These are phyloP conservation scores for Melanostoma scalare DNA, from an alignment of 2,888 invertebrate genomes.

Conservation along the genomic window DNA sequence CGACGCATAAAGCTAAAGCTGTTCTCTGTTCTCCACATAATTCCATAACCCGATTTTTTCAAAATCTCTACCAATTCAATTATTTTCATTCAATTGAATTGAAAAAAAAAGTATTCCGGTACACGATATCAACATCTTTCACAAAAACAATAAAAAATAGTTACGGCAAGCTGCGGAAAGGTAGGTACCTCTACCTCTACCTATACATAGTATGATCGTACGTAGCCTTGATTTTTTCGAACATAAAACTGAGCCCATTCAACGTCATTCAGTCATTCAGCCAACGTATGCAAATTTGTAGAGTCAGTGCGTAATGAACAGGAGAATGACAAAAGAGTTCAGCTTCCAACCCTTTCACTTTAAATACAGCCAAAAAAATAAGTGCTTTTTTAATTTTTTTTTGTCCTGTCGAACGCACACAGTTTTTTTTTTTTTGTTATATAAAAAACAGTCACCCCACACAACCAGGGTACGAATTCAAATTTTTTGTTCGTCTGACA, in stretches of 20 bases:
- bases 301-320: constrained; percentile 58
- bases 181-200: too few relatives aligned
- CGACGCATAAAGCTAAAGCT: too few relatives aligned
- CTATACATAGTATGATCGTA: too few relatives aligned
- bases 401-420: constrained; percentile 9
- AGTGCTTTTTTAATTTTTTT: constrained; percentile 18
- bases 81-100: too few relatives aligned
- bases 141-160: too few relatives aligned
- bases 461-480: constrained; percentile 16
- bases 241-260: not conserved
- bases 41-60: too few relatives aligned
- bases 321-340: constrained; percentile 55
- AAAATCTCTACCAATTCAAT: too few relatives aligned
- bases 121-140: too few relatives aligned
- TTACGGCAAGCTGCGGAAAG: too few relatives aligned
- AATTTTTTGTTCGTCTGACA: constrained; percentile 36
- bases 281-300: constrained; percentile 63
- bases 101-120: too few relatives aligned
- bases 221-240: too few relatives aligned
- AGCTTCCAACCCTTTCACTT: constrained; percentile 53
- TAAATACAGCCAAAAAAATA: constrained; percentile 19
- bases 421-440: constrained; percentile 5
- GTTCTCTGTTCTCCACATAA: too few relatives aligned
- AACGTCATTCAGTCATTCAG: not conserved
- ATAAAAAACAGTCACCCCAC: constrained; percentile 67